These are phyloP conservation scores for Apantesis nais DNA, from an alignment of 2,888 invertebrate genomes.

Conservation along the genomic window DNA sequence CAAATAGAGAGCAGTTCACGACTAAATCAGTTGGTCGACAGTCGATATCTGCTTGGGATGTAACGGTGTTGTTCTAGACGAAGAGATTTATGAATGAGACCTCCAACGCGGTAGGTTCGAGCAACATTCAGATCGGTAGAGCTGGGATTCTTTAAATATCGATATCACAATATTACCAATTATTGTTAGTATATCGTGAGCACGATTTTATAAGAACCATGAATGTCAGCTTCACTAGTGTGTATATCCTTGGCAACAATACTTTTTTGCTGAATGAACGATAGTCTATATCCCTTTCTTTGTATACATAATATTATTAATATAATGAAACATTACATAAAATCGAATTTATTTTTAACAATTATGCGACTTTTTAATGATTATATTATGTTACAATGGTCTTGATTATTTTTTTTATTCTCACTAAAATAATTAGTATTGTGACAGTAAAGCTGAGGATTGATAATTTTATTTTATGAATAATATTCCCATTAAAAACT, in stretches of 20 bases:
- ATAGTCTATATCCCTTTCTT: background rate
- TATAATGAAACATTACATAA: too few species aligned
- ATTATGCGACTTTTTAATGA: background rate
- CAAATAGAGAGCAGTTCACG: conserved; percentile 44
- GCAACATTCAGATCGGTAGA: conserved; percentile 56
- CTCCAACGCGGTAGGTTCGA: conserved; percentile 67
- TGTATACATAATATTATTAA: background rate
- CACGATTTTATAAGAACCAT: background rate
- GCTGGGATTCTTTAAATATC: conserved; percentile 33
- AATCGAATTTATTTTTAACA: background rate
- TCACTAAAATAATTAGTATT: background rate
- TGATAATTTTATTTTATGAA: background rate
- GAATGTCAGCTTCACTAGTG: background rate
- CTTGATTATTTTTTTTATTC: background rate
- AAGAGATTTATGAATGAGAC: conserved; percentile 76
- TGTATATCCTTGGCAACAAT: background rate
- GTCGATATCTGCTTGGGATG: conserved; percentile 68
- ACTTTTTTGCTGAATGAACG: too few species aligned
- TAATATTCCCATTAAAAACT: conserved; percentile 7
- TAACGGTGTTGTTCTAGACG: conserved; percentile 69
- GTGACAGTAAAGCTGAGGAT: background rate
- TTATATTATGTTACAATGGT: background rate
- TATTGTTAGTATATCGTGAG: background rate
- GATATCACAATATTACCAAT: too few species aligned
- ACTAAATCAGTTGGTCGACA: conserved; percentile 68